Conservation (phyloP, 2,113 vertebrate genomes). For the Brachypteracias leptosomus region DNA sequence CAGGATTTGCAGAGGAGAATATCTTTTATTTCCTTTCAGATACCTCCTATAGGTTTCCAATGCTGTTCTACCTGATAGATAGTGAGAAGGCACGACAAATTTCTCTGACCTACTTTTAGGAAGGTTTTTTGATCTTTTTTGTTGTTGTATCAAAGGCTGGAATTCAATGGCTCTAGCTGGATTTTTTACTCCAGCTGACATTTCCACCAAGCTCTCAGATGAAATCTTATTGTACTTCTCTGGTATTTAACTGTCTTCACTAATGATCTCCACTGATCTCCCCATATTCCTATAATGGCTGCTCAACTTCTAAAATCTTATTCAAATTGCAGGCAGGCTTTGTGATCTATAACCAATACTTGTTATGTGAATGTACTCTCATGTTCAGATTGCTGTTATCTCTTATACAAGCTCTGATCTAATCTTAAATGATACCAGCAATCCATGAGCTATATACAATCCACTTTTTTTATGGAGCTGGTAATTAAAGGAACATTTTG, state of each 20-base stretch:
- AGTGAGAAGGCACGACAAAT: background rate
- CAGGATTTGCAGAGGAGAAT: background rate
- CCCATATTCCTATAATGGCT: background rate
- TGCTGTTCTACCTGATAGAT: background rate
- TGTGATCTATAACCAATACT: background rate
- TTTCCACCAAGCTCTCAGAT: background rate
- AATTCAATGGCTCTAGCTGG: background rate
- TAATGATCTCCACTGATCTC: background rate
- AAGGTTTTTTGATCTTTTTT: background rate
- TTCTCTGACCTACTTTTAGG: background rate
- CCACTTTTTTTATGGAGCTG: background rate
- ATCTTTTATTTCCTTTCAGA: background rate
- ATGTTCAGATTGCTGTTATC: background rate
- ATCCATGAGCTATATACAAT: background rate
- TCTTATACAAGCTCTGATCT: background rate
- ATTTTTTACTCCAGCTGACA: background rate
- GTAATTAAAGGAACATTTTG: background rate
- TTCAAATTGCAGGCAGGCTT: background rate
- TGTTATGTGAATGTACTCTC: background rate
- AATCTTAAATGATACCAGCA: background rate
- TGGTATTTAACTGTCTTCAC: background rate
- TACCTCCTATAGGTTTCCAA: background rate
- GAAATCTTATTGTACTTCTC: background rate
- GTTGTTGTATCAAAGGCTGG: background rate
- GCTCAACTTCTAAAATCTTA: background rate